Evolutionary conservation across 2,888 invertebrate genomes (phyloP).

Genomic region (Gryllus longicercus): DNA sequence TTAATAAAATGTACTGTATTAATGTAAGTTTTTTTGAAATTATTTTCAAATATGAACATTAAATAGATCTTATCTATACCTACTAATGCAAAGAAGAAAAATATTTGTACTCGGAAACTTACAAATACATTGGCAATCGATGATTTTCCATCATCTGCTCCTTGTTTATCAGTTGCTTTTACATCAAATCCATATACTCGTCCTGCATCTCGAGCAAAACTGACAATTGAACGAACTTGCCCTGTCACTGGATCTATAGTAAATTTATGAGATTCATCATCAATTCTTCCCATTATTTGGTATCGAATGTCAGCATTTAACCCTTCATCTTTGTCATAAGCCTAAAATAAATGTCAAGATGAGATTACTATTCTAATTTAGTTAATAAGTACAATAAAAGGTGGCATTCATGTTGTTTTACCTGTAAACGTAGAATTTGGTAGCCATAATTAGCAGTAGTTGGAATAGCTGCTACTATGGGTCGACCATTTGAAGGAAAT

Average conservation of each 20-base stretch:
- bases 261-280: constrained; percentile 71
- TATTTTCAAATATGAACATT: neutral
- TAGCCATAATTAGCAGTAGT: constrained; percentile 78
- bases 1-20: neutral
- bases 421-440: constrained; percentile 71
- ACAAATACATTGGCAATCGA: constrained; percentile 83
- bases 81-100: neutral
- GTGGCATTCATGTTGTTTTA: constrained; percentile 43
- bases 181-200: constrained; percentile 82
- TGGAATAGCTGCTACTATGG: constrained; percentile 78
- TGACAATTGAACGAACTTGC: constrained; percentile 68
- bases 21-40: neutral
- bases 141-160: constrained; percentile 77
- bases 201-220: constrained; percentile 66
- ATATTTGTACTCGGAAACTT: constrained; percentile 46
- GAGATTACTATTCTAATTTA: neutral
- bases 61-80: no score
- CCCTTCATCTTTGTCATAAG: constrained; percentile 71
- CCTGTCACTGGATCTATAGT: constrained; percentile 74
- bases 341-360: constrained; percentile 49
- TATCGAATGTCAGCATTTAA: constrained; percentile 76
- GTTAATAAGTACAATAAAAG: neutral
- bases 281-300: constrained; percentile 61
- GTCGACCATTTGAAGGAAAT: constrained; percentile 70
- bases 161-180: constrained; percentile 77